phyloP scores from a whole-genome alignment of 35 echinoderm and acorn worm genomes.

The Ptychodera flava region DNA sequence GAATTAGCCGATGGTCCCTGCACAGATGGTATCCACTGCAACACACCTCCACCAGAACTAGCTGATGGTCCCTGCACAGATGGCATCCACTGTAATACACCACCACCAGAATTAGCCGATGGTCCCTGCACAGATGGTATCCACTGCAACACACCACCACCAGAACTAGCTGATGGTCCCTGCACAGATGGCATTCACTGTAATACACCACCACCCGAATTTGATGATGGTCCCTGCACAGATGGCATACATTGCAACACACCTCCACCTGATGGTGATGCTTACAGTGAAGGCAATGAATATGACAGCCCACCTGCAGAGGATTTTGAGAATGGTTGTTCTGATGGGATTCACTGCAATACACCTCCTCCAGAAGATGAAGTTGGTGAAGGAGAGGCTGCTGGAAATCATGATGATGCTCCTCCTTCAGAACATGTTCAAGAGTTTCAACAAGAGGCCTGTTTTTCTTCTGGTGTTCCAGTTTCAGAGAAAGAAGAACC shows the following conservation, averaged over 20 bases:
- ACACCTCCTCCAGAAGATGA: not conserved
- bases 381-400: not conserved
- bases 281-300: constrained; percentile 44
- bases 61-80: constrained; percentile 6
- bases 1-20: not conserved
- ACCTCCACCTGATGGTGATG: constrained; percentile 45
- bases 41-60: constrained; percentile 62
- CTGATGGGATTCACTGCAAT: constrained; percentile 21
- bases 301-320: constrained; percentile 48
- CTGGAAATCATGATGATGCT: constrained; percentile 39
- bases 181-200: constrained; percentile 63
- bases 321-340: not conserved
- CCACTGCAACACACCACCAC: constrained; percentile 82
- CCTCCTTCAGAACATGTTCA: constrained; percentile 61
- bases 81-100: constrained; percentile 14
- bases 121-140: constrained; percentile 54
- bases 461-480: not conserved
- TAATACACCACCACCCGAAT: constrained; percentile 27
- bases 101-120: constrained; percentile 36
- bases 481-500: not conserved
- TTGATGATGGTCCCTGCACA: constrained; percentile 18
- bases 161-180: constrained; percentile 42
- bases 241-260: constrained; percentile 69
- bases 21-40: constrained; percentile 55
- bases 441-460: not conserved